Conservation (phyloP, 2,113 vertebrate genomes). For the Thunnus maccoyii region DNA sequence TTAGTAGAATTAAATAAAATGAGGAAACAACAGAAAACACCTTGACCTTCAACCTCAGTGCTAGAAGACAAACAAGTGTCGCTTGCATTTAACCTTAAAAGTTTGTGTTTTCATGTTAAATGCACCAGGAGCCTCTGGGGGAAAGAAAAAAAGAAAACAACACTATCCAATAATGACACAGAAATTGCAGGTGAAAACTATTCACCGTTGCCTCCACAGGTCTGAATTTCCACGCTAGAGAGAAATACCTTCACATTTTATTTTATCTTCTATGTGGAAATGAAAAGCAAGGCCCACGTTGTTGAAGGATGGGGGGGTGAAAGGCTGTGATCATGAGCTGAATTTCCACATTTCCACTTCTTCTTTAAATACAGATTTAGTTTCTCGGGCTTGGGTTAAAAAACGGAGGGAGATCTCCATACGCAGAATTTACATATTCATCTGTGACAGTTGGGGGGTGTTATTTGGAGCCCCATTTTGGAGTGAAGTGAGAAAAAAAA, state of each 20-base stretch:
- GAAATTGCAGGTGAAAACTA: constrained; percentile 31
- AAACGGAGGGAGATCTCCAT: constrained; percentile 80
- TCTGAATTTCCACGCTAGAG: constrained; percentile 36
- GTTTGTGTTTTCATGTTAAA: not conserved
- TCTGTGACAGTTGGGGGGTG: constrained; percentile 77
- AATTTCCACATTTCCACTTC: constrained; percentile 78
- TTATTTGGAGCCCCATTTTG: constrained; percentile 82
- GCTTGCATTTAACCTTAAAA: not conserved
- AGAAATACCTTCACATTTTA: constrained; percentile 62
- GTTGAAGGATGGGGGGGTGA: constrained; percentile 2
- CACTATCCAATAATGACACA: not conserved
- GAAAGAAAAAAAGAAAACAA: not conserved
- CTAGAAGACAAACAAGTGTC: too few relatives aligned
- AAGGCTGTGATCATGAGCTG: constrained; percentile 63
- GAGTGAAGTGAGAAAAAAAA: constrained; percentile 80
- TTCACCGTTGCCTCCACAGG: not conserved
- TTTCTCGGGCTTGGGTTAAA: constrained; percentile 71
- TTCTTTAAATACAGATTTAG: constrained; percentile 79
- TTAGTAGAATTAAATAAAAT: not conserved
- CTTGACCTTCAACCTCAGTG: not conserved
- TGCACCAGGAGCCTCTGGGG: not conserved
- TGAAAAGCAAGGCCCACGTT: constrained; percentile 60
- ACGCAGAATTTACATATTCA: constrained; percentile 87
- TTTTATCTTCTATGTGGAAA: constrained; percentile 73
- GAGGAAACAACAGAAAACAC: not conserved